A percentile compares a stretch with the other conserved stretches of the same genome.
These are phyloP conservation scores for Quiscalus mexicanus DNA, from an alignment of 2,113 vertebrate species.

Conservation along the genomic window DNA sequence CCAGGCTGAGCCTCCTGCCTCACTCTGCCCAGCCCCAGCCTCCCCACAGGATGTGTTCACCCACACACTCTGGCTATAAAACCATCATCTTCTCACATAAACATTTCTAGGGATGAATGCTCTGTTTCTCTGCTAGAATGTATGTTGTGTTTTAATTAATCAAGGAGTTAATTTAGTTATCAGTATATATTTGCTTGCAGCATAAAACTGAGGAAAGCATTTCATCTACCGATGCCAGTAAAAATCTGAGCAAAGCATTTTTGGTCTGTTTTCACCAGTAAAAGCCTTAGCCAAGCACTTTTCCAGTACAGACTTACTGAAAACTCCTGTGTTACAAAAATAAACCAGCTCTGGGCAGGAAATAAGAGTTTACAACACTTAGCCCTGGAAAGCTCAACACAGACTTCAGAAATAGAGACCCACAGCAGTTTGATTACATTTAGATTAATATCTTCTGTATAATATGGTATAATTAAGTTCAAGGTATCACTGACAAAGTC, in stretches of 20 bases:
- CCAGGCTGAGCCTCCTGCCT: neutral
- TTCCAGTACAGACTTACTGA: slow-evolving; percentile 10
- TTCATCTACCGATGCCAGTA: slow-evolving; percentile 24
- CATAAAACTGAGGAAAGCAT: neutral
- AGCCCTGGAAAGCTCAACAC: neutral
- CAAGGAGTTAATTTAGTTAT: neutral
- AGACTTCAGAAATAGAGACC: neutral
- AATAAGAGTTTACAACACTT: neutral
- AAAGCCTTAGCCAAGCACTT: slow-evolving; percentile 64
- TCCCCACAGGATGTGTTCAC: neutral
- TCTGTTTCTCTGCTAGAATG: neutral
- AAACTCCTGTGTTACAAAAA: slow-evolving; percentile 30
- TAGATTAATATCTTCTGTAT: neutral
- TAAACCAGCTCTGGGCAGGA: neutral
- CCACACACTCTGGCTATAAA: neutral
- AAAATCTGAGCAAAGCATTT: slow-evolving; percentile 60
- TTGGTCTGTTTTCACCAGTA: neutral
- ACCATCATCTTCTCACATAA: neutral
- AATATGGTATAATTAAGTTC: neutral
- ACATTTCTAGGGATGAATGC: neutral
- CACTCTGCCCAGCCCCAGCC: neutral
- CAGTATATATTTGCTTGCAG: neutral
- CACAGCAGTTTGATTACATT: neutral
- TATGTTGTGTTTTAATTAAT: neutral
- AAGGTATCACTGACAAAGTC: neutral